These are phyloP conservation scores for Riptortus pedestris DNA, from an alignment of 1,140 invertebrate genomes.

Conservation along the genomic window DNA sequence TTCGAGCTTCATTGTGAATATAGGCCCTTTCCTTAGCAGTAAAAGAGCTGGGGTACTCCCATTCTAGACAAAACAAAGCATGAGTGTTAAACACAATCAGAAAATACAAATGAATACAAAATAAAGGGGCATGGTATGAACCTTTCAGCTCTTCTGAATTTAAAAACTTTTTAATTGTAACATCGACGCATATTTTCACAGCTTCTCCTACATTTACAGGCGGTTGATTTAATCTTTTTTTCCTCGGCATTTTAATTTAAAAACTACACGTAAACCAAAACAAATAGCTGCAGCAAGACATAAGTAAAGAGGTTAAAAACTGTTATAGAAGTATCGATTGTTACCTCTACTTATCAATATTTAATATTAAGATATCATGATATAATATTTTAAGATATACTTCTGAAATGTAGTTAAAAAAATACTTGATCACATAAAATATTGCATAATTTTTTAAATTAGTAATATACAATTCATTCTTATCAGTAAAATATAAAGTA, in stretches of 20 bases:
- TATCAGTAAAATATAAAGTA: too few species aligned
- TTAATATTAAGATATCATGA: too few species aligned
- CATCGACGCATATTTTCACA: conserved; percentile 18
- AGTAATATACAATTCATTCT: too few species aligned
- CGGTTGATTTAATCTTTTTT: neutral
- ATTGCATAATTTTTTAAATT: too few species aligned
- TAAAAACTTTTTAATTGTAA: conserved; percentile 23
- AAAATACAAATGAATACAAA: neutral
- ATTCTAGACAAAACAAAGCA: conserved; percentile 24
- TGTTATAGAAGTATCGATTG: too few species aligned
- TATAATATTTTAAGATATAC: too few species aligned
- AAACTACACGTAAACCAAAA: neutral
- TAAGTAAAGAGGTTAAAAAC: too few species aligned
- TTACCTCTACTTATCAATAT: too few species aligned
- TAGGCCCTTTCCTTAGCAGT: conserved; percentile 65
- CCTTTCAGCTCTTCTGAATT: conserved; percentile 24
- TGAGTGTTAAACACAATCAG: neutral
- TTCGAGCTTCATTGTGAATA: conserved; percentile 53
- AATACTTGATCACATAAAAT: too few species aligned
- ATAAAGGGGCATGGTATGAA: neutral
- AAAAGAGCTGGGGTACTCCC: conserved; percentile 61
- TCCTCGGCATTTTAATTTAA: conserved; percentile 6
- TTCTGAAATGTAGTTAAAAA: too few species aligned
- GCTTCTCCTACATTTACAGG: conserved; percentile 11
- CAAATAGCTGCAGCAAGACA: too few species aligned